Percentiles rank a stretch among this genome's conserved stretches.
These are phyloP conservation scores for Epizoanthus rinbou DNA, from an alignment of 92 coral and sea anemone species.

Conservation along the genomic window DNA sequence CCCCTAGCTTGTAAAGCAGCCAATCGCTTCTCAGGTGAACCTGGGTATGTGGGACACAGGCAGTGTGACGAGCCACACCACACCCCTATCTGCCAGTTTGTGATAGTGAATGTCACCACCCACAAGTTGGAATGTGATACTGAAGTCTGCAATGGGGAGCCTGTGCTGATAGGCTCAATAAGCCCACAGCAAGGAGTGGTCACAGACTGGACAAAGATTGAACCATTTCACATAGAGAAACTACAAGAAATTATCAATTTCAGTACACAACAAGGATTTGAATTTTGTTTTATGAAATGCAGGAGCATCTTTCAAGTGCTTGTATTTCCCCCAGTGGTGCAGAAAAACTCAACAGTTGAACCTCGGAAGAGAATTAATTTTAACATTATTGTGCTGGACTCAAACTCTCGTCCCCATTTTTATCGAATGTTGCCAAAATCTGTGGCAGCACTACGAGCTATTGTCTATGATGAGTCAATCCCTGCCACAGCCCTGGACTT, in stretches of 20 bases:
- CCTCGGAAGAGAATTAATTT: conserved; percentile 35
- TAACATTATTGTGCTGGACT: conserved; percentile 54
- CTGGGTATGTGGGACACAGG: not conserved
- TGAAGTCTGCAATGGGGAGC: not conserved
- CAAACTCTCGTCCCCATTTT: conserved; percentile 54
- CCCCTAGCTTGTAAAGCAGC: conserved; percentile 1
- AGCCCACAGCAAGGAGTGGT: conserved; percentile 15
- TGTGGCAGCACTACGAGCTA: conserved; percentile 43
- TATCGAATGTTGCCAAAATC: conserved; percentile 49
- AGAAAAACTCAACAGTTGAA: not conserved
- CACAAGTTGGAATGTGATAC: not conserved
- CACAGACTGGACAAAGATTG: conserved; percentile 19
- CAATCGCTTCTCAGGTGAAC: conserved; percentile 1
- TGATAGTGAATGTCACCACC: not conserved
- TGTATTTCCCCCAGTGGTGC: conserved; percentile 32
- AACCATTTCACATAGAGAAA: conserved; percentile 22
- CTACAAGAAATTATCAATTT: conserved; percentile 34
- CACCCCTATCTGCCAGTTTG: conserved; percentile 17
- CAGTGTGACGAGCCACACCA: conserved; percentile 1
- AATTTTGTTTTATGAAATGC: conserved; percentile 58
- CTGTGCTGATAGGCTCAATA: not conserved
- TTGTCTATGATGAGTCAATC: conserved; percentile 28
- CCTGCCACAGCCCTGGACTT: conserved; percentile 53
- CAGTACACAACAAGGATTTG: conserved; percentile 36
- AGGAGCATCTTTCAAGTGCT: conserved; percentile 43